Percentiles rank a stretch among this genome's conserved stretches.
Evolutionary conservation across 2,797 vertebrate genomes (phyloP).

Genomic region (Pseudochromis fuscus): DNA sequence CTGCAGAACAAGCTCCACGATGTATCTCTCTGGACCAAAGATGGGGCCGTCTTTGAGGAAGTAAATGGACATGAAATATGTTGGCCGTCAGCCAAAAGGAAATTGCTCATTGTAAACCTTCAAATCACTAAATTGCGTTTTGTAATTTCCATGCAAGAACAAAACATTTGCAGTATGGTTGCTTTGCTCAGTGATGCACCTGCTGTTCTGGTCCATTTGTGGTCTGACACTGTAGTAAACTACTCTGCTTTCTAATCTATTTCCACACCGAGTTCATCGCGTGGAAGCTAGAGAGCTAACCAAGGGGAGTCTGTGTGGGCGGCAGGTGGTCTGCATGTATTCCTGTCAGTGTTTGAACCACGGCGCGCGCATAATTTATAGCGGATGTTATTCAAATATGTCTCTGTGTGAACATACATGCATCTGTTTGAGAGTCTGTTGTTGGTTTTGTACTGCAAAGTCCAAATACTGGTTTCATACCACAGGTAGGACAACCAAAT

Average conservation of each 20-base stretch:
- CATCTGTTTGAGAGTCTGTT: constrained; percentile 1
- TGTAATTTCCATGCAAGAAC: no score
- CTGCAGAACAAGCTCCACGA: constrained; percentile 43
- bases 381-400: not conserved
- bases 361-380: not conserved
- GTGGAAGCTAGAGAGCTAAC: not conserved
- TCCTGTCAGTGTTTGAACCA: constrained; percentile 15
- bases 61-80: not conserved
- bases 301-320: not conserved
- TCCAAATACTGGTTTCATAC: not conserved
- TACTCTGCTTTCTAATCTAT: constrained; percentile 12
- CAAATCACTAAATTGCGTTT: not conserved
- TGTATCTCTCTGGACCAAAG: constrained; percentile 17
- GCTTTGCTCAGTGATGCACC: constrained; percentile 13
- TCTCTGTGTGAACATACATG: not conserved
- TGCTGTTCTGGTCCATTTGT: constrained; percentile 21
- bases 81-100: not conserved
- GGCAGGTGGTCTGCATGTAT: constrained; percentile 22
- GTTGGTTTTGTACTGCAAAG: not conserved
- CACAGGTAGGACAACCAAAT: no score
- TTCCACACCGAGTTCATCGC: constrained; percentile 3
- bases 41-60: no score
- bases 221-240: constrained; percentile 23
- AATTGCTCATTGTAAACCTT: not conserved
- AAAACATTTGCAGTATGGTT: not conserved